Evolutionary conservation across 1,140 invertebrate genomes (phyloP).

Genomic region (Copidosoma floridanum): DNA sequence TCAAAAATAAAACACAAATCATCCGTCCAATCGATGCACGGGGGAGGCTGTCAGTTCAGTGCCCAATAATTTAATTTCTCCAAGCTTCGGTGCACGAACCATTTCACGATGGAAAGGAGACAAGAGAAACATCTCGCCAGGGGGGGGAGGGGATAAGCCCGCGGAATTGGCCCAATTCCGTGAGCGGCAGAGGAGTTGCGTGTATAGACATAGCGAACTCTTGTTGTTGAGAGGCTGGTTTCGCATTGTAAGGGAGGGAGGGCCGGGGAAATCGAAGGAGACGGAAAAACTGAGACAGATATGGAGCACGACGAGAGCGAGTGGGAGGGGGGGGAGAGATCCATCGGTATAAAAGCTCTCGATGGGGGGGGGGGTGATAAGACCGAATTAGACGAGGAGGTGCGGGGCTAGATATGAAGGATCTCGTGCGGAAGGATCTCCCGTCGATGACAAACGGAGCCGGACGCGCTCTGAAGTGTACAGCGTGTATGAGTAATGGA

Average conservation of each 20-base stretch:
- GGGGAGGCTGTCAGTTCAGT: too few species aligned
- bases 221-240: background rate
- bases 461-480: background rate
- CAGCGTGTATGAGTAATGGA: constrained; percentile 17
- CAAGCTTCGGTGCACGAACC: background rate
- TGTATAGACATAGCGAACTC: too few species aligned
- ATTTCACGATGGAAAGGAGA: background rate
- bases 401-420: background rate
- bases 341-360: too few species aligned
- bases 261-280: constrained; percentile 10
- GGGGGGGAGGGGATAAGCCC: too few species aligned
- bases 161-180: constrained; percentile 7
- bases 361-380: background rate
- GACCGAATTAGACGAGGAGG: constrained; percentile 1
- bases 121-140: background rate
- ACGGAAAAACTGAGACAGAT: background rate
- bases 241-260: background rate
- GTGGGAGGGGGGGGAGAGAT: background rate
- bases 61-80: too few species aligned
- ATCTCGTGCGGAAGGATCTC: constrained; percentile 12
- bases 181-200: background rate
- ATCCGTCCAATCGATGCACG: too few species aligned
- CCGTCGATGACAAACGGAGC: constrained; percentile 12
- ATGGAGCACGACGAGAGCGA: too few species aligned
- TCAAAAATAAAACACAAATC: too few species aligned